phyloP scores from a whole-genome alignment of 2,797 vertebrate species.

The Pseudomugil gertrudae region DNA sequence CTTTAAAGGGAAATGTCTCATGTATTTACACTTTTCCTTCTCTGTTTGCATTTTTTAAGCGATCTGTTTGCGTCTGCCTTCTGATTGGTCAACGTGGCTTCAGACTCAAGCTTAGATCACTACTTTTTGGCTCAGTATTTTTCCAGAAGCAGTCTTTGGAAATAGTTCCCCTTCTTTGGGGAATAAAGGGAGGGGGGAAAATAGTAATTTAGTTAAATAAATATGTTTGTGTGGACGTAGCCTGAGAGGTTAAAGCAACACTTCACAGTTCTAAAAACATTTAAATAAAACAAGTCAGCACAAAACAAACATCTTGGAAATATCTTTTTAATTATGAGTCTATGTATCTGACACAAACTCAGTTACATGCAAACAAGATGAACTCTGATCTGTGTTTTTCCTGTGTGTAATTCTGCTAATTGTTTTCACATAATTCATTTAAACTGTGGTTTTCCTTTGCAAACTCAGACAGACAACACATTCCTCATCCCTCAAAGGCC shows the following conservation, averaged over 20 bases:
- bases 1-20: too few species aligned
- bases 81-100: too few species aligned
- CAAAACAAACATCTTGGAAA: conserved; percentile 3
- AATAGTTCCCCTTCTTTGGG: too few species aligned
- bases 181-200: too few species aligned
- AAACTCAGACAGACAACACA: background rate
- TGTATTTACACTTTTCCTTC: too few species aligned
- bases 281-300: conserved; percentile 9
- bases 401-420: background rate
- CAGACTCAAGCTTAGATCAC: too few species aligned
- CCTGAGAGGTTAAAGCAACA: background rate
- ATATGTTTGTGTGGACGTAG: too few species aligned
- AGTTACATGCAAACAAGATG: background rate
- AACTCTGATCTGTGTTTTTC: background rate
- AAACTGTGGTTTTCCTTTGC: background rate
- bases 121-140: too few species aligned
- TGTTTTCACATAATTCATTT: background rate
- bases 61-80: too few species aligned
- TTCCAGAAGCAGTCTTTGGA: too few species aligned
- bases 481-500: background rate
- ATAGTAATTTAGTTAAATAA: too few species aligned
- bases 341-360: background rate
- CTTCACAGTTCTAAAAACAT: background rate
- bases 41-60: too few species aligned
- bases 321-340: conserved; percentile 1